Evolutionary conservation across 2,888 invertebrate species (phyloP).

Genomic region (Thecophora atra): DNA sequence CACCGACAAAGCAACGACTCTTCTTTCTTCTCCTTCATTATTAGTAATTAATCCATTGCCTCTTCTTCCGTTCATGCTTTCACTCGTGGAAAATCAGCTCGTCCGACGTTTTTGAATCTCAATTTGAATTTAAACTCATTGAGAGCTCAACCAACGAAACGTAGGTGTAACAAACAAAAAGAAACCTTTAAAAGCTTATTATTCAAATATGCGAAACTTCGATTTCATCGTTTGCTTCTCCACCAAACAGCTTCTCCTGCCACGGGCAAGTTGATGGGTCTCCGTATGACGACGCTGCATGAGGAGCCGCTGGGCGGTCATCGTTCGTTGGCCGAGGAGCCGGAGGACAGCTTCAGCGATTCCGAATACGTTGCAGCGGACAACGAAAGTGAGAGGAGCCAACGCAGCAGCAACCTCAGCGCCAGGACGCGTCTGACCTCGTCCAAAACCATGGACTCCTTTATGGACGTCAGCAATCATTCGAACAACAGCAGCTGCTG

Average conservation of each 20-base stretch:
- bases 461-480: constrained; percentile 75
- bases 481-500: constrained; percentile 57
- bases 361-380: constrained; percentile 65
- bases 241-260: constrained; percentile 78
- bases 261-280: constrained; percentile 78
- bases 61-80: constrained; percentile 17
- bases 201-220: background rate
- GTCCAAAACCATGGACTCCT: constrained; percentile 86
- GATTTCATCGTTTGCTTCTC: background rate
- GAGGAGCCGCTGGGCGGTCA: constrained; percentile 77
- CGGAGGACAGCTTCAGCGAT: constrained; percentile 66
- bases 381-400: constrained; percentile 64
- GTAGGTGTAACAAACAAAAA: constrained; percentile 72
- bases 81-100: constrained; percentile 79
- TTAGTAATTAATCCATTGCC: constrained; percentile 17
- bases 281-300: constrained; percentile 91
- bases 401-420: constrained; percentile 54
- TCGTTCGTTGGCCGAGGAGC: constrained; percentile 67
- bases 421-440: constrained; percentile 70
- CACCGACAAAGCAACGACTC: background rate
- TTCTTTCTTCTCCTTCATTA: background rate
- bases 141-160: constrained; percentile 89
- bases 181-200: background rate
- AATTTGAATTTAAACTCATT: constrained; percentile 92
- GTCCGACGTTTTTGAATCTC: constrained; percentile 98